Evolutionary conservation across 2,113 vertebrate genomes (phyloP), one percentile per base, ranked within the genome.

Genomic region (Semnornis frantzii): DNA sequence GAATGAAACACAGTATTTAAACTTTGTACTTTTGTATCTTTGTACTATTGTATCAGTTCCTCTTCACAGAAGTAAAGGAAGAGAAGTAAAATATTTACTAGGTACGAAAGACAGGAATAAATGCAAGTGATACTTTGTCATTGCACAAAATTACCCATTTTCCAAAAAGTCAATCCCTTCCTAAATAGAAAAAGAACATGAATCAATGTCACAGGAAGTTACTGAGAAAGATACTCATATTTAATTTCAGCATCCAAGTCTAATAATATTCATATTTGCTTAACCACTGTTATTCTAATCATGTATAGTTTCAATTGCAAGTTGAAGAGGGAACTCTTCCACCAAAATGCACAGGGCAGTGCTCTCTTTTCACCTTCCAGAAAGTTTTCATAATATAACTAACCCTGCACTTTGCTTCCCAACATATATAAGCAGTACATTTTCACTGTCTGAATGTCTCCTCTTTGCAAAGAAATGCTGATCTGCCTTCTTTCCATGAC

Each of bases 1-100:
- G 94, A 44, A 92, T 77, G n/a, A 95, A 87, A 64, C 65, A 72
- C 25, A 95, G 52, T 70, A 90, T 92, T 94, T 95, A 95, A 81
- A 88, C 54, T 94, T 92, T 75, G 72, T 28, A 79, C 55, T 70
- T 63, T 17, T 74, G 15, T 52, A 88, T 87, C 77, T 83, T 85
- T 75, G 50, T 79, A 96, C 44, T 87, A 30, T 15, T 74, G 31
- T 71, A 86, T 37, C 24, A 68, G 46, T 83, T 78, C 17, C 48
- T 84, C 52, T 87, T 85, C 82, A 66, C 6, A 77, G 33, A 85
- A 89, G 25, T 33, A 87, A 87, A 3, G 2, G 12, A 83, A 70
- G 15, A 57, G 21, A 69, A 91, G 65, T 62, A 87, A 87, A 93
- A 80, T 82, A 93, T 82, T 89, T 80, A 76, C 69, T 52, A 80